Evolutionary conservation across 2,113 vertebrate species (phyloP).

Genomic region (Regulus satrapa): DNA sequence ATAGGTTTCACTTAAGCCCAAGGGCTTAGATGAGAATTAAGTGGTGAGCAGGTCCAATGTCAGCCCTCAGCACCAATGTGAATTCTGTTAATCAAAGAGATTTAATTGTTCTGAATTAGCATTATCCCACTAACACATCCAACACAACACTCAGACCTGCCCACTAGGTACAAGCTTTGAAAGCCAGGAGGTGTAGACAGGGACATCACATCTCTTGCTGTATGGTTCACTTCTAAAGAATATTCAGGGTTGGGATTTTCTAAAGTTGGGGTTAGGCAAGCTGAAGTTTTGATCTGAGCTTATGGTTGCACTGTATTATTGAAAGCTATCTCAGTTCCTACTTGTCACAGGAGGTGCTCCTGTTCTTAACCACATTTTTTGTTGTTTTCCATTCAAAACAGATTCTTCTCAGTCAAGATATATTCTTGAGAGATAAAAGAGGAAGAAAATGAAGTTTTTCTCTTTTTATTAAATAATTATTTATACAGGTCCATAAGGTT

Average conservation of each 20-base stretch:
- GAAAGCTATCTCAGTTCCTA: background rate
- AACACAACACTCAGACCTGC: background rate
- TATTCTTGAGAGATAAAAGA: background rate
- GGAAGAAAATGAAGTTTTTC: background rate
- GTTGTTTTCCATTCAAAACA: background rate
- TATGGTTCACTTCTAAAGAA: background rate
- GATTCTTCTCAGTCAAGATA: background rate
- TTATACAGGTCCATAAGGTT: background rate
- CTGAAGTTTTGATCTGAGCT: background rate
- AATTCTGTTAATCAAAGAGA: background rate
- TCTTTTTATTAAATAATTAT: background rate
- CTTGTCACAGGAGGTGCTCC: background rate
- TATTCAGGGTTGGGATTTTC: background rate
- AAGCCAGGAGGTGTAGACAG: background rate
- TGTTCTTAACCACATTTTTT: background rate
- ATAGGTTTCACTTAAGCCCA: background rate
- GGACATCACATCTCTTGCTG: background rate
- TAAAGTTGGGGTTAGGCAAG: background rate
- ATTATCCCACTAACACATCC: background rate
- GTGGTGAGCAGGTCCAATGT: background rate
- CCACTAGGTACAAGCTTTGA: background rate
- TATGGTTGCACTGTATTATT: background rate
- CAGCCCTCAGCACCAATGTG: background rate
- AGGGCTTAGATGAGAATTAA: background rate
- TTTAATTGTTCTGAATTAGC: background rate